A percentile compares a stretch with the other conserved stretches of the same genome.
Conservation (phyloP, 2,888 invertebrate species). For the Laothoe populi region DNA sequence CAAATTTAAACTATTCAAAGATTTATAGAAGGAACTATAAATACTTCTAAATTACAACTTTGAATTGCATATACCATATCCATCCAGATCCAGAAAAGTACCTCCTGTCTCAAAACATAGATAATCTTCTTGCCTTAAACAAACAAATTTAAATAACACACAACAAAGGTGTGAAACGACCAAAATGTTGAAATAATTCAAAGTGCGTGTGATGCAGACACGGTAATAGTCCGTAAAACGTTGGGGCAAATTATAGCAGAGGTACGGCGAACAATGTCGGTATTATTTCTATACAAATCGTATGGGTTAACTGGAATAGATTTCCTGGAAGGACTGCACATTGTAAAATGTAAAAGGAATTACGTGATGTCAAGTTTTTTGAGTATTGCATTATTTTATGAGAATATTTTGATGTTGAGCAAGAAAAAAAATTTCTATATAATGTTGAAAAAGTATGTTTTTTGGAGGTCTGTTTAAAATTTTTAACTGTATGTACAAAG, state of each 20-base stretch:
- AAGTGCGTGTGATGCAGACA: conserved; percentile 48
- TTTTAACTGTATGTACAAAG: too few relatives aligned
- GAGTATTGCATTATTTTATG: neutral
- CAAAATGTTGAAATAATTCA: conserved; percentile 15
- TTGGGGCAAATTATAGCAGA: conserved; percentile 73
- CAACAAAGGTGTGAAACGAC: conserved; percentile 5
- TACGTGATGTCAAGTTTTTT: neutral
- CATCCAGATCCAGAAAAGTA: too few relatives aligned
- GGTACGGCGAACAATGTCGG: conserved; percentile 56
- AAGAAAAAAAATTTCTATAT: too few relatives aligned
- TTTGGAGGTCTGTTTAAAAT: too few relatives aligned
- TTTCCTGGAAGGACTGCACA: conserved; percentile 31
- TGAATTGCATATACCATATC: too few relatives aligned
- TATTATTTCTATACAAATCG: conserved; percentile 79
- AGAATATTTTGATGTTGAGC: neutral
- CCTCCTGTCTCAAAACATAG: neutral
- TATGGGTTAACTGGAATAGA: conserved; percentile 37
- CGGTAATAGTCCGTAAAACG: conserved; percentile 74
- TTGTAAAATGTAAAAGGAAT: conserved; percentile 5
- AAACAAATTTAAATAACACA: neutral
- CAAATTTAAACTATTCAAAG: too few relatives aligned
- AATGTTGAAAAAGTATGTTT: too few relatives aligned
- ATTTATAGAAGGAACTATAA: too few relatives aligned
- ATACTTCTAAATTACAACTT: too few relatives aligned
- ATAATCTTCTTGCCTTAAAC: too few relatives aligned